Base-by-base conservation (phyloP, 2,113 vertebrate species). In the Podarcis raffonei region DNA sequence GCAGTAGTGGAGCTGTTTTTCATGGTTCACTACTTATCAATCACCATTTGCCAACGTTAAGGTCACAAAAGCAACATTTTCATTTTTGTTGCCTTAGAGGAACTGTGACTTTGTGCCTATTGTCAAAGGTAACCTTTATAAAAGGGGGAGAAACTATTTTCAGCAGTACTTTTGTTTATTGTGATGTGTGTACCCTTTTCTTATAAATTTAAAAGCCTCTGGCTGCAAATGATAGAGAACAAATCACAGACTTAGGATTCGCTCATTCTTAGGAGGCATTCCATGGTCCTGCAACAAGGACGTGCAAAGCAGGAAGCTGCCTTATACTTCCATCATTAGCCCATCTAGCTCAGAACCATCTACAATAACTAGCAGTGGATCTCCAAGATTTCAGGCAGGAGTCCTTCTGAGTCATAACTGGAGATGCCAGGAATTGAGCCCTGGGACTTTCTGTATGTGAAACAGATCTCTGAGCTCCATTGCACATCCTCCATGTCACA, bases 1-100 rank as follows among this genome's bases (percentile, higher is more conserved):
- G 95, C 94, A 94, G 94, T 92, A 91, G 84, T 94, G 91, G 90
- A 94, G 93, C 89, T 94, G 89, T 92, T 94, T 94, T 94, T 94
- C 87, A 79, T 88, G 92, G 95, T 96, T 97, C 96, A 92, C 87
- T 91, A 90, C 95, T 92, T 95, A 95, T 95, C 94, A 91, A 82
- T 95, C 94, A 92, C 86, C 89, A 85, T 91, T 94, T 92, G 92
- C 93, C 93, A 95, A 87, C 87, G 91, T 91, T 90, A 95, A 96
- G 95, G 96, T 96, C 94, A 96, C 91, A 85, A 91, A 95, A 94
- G 48, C 92, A 89, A 91, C 89, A 89, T 84, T 87, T 94, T 89
- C 94, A 92, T 62, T 93, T 95, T 92, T 94, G 91, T 90, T 94
- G 83, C 94, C 89, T 84, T 88, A 92, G 89, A 94, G 93, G 92